Percentiles rank a stretch among this genome's conserved stretches.
phyloP scores from a whole-genome alignment of 2,113 vertebrate species.

The Dipodomys spectabilis region DNA sequence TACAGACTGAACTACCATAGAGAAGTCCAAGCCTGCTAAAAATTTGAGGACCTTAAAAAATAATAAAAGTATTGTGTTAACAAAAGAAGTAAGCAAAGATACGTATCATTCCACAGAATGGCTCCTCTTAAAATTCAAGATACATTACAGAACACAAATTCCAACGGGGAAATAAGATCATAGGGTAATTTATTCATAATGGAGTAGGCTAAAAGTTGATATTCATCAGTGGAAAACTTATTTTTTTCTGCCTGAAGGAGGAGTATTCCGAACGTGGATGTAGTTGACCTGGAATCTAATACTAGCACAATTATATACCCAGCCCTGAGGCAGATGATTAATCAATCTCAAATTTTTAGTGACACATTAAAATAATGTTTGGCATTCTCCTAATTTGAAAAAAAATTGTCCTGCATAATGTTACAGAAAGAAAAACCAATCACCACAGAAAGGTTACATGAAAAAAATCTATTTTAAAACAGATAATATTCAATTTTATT shows the following conservation, averaged over 20 bases:
- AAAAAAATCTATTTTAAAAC: neutral
- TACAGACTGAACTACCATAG: neutral
- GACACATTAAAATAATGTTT: neutral
- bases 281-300: neutral
- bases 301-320: neutral
- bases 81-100: neutral
- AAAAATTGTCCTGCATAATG: neutral
- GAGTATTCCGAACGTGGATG: neutral
- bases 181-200: neutral
- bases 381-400: conserved; percentile 6
- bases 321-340: neutral
- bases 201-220: neutral
- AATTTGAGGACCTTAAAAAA: conserved; percentile 11
- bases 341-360: neutral
- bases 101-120: neutral
- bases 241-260: neutral
- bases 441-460: neutral
- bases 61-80: neutral
- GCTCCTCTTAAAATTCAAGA: neutral
- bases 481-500: neutral
- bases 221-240: neutral
- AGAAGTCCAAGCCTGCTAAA: neutral
- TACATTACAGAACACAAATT: neutral
- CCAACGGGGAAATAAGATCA: neutral
- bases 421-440: neutral